A percentile compares a stretch with the other conserved stretches of the same genome.
These are phyloP conservation scores for Diuraphis noxia DNA, from an alignment of 1,140 invertebrate species.

Conservation along the genomic window DNA sequence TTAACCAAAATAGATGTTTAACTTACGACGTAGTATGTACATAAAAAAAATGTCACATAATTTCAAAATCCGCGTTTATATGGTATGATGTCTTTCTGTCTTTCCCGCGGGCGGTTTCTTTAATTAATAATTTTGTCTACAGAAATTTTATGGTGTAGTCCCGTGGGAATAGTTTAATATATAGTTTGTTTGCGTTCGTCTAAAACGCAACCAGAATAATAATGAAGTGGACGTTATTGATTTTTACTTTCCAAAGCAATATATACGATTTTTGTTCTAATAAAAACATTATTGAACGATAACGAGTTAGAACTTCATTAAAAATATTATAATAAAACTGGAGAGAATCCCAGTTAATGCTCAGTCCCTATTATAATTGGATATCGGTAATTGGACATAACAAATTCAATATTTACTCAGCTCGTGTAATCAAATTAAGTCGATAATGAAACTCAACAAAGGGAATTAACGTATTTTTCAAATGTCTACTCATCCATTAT, in stretches of 20 bases:
- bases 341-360: slow-evolving; percentile 17
- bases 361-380: slow-evolving; percentile 5
- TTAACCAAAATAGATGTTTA: not conserved
- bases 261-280: not conserved
- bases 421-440: not conserved
- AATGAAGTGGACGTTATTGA: not conserved
- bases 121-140: slow-evolving; percentile 19
- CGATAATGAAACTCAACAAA: not conserved
- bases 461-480: not conserved
- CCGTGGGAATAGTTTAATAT: not conserved
- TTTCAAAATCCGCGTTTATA: not conserved
- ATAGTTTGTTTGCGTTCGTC: not conserved
- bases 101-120: not conserved
- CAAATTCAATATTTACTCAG: not conserved
- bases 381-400: not conserved
- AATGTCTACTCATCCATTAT: not conserved
- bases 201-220: slow-evolving; percentile 12
- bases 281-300: not conserved
- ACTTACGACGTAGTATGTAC: not conserved
- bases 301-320: not conserved
- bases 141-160: not conserved
- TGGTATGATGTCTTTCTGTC: not conserved
- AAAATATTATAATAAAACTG: not conserved
- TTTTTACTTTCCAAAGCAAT: not conserved
- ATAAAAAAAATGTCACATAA: not conserved